Percentiles rank a stretch among this genome's conserved stretches.
These are phyloP conservation scores for Sebastes minor DNA, from an alignment of 2,797 vertebrate genomes.

Conservation along the genomic window DNA sequence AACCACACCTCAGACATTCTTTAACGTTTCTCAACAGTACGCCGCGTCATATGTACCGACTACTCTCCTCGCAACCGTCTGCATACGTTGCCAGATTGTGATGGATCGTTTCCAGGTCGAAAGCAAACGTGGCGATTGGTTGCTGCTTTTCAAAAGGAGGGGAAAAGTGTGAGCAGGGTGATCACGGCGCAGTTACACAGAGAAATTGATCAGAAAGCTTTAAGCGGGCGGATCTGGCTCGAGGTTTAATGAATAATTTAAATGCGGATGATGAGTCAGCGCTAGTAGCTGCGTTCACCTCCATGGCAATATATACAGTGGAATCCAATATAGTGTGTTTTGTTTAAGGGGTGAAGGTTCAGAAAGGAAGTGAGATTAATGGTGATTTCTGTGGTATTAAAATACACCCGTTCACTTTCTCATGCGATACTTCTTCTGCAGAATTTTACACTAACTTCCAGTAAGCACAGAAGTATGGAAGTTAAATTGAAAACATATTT, in stretches of 20 bases:
- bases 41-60: slow-evolving; percentile 25
- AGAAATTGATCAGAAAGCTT: slow-evolving; percentile 72
- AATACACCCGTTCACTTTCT: neutral
- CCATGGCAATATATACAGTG: slow-evolving; percentile 44
- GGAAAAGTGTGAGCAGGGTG: slow-evolving; percentile 31
- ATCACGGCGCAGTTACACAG: slow-evolving; percentile 30
- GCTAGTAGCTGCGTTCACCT: slow-evolving; percentile 9
- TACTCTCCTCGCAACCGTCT: slow-evolving; percentile 14
- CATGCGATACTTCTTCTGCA: neutral
- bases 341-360: slow-evolving; percentile 29
- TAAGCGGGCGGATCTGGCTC: slow-evolving; percentile 27
- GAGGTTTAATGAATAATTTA: slow-evolving; percentile 81
- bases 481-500: slow-evolving; percentile 13
- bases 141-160: slow-evolving; percentile 17
- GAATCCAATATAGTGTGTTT: slow-evolving; percentile 45
- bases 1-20: neutral
- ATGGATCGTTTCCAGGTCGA: slow-evolving; percentile 62
- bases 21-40: neutral
- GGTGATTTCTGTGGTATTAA: slow-evolving; percentile 22
- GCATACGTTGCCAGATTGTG: slow-evolving; percentile 38
- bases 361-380: neutral
- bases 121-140: slow-evolving; percentile 62
- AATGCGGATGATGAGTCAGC: slow-evolving; percentile 76
- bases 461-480: neutral
- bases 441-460: slow-evolving; percentile 5